Conservation (phyloP, 1,140 invertebrate species). For the Bombus difficillimus region DNA sequence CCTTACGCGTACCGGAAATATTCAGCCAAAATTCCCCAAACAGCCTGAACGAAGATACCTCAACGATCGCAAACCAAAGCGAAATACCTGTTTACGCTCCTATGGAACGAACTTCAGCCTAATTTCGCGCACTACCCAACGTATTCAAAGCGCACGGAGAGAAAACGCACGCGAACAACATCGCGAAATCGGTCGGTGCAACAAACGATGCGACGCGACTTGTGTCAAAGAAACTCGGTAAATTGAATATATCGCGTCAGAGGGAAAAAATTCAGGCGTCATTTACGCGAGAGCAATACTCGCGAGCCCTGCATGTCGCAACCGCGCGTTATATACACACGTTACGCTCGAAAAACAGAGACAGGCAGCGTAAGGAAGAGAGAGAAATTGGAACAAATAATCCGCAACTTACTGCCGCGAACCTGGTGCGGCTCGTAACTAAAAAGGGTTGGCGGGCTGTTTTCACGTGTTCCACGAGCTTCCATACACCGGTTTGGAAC, state of each 20-base stretch:
- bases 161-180: no score
- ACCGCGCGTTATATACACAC: no score
- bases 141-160: not conserved
- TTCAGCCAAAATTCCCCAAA: not conserved
- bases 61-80: not conserved
- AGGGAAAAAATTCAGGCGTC: not conserved
- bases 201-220: not conserved
- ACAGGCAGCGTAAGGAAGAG: not conserved
- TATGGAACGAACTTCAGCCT: not conserved
- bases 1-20: no score
- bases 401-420: not conserved
- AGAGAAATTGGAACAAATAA: conserved; percentile 11
- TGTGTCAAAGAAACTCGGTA: not conserved
- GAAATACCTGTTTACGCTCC: not conserved
- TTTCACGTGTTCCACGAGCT: not conserved
- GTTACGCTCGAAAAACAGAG: no score
- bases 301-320: no score
- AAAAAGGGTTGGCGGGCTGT: not conserved
- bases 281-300: not conserved
- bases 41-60: not conserved
- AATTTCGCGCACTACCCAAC: not conserved
- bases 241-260: not conserved
- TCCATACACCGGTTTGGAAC: not conserved
- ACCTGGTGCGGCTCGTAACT: not conserved
- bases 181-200: not conserved